Percentiles rank a stretch among this genome's conserved stretches.
Conservation (phyloP, 2,113 vertebrate genomes). For the Pedionomus torquatus region DNA sequence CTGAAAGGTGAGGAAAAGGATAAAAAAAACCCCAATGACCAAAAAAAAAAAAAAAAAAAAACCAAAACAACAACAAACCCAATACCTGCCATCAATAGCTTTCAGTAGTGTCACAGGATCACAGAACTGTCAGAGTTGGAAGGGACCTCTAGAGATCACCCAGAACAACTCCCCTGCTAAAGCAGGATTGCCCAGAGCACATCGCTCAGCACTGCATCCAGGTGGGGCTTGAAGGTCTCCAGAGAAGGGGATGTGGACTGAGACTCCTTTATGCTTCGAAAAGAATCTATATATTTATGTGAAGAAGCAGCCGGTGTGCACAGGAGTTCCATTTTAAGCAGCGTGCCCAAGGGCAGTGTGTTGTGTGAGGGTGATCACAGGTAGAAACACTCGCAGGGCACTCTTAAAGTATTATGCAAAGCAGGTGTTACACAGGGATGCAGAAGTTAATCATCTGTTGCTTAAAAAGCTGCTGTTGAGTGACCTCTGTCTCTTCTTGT, state of each 20-base stretch:
- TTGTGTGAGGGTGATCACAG: not conserved
- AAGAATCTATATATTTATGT: rapidly evolving
- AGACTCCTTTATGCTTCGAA: not conserved
- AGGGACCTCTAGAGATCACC: too few species aligned
- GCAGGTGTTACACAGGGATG: not conserved
- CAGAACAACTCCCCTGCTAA: too few species aligned
- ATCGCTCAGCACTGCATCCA: too few species aligned
- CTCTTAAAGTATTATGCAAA: not conserved
- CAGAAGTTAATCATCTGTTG: not conserved
- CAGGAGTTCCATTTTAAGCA: not conserved
- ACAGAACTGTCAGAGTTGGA: too few species aligned
- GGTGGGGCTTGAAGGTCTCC: too few species aligned
- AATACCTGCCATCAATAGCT: too few species aligned
- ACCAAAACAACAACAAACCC: too few species aligned
- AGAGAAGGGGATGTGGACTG: not conserved
- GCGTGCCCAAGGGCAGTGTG: rapidly evolving
- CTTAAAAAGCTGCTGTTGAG: not conserved
- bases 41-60: too few species aligned
- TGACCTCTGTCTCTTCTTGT: not conserved
- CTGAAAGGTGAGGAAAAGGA: too few species aligned
- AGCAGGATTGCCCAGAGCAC: too few species aligned
- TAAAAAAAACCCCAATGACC: too few species aligned
- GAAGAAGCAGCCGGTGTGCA: not conserved
- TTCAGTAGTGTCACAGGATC: too few species aligned
- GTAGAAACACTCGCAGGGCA: not conserved